phyloP scores from a whole-genome alignment of 2,797 vertebrate genomes.

The Eulemur coronatus region DNA sequence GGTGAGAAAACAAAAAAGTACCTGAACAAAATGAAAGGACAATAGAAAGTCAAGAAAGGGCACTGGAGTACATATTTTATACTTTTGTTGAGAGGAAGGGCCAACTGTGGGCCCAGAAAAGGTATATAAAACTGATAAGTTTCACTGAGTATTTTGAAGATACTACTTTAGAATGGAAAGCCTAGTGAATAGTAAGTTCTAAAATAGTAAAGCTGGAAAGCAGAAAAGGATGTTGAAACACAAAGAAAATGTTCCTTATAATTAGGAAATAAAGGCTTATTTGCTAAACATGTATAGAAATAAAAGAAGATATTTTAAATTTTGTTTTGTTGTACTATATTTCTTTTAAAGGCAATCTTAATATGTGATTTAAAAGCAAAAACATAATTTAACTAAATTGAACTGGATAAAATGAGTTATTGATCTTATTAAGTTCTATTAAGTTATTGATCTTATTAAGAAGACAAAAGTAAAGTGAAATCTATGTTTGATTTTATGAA shows the following conservation, averaged over 20 bases:
- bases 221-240: neutral
- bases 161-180: neutral
- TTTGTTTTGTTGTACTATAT: neutral
- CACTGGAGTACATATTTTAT: neutral
- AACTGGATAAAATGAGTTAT: neutral
- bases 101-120: neutral
- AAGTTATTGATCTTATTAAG: neutral
- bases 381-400: neutral
- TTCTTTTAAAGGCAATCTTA: neutral
- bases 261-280: neutral
- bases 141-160: neutral
- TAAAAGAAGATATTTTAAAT: neutral
- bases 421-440: too few relatives aligned
- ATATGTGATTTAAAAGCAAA: neutral
- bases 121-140: neutral
- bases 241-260: neutral
- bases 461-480: constrained; percentile 4
- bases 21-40: neutral
- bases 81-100: neutral
- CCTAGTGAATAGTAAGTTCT: neutral
- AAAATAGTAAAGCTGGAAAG: neutral
- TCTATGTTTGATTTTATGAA: neutral
- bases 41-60: neutral
- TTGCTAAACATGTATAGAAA: neutral
- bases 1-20: neutral